Conservation (phyloP, 2,888 invertebrate genomes). For the Cryptosula pallasiana region DNA sequence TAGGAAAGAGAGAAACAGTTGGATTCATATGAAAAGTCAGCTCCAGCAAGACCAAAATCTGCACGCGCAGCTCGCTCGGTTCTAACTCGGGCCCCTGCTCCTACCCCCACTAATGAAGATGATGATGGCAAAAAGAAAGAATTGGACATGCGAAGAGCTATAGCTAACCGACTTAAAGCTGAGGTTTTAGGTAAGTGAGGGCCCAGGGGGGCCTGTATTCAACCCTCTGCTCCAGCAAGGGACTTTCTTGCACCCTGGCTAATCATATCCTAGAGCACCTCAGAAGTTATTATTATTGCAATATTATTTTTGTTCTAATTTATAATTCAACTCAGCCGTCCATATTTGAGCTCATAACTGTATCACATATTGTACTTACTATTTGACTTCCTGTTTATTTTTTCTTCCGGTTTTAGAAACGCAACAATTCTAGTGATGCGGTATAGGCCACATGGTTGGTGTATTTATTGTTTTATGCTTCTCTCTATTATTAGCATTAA, state of each 20-base stretch:
- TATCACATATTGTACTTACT: neutral
- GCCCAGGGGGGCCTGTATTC: too few relatives aligned
- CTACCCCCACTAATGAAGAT: slow-evolving; percentile 30
- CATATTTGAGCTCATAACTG: neutral
- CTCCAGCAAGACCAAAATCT: slow-evolving; percentile 63
- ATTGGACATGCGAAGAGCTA: slow-evolving; percentile 72
- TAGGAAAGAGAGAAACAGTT: slow-evolving; percentile 72
- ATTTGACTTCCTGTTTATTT: too few relatives aligned
- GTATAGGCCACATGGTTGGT: neutral
- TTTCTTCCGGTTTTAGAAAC: neutral
- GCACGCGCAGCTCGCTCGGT: slow-evolving; percentile 64
- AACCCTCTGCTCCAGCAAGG: too few relatives aligned
- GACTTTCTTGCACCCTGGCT: too few relatives aligned
- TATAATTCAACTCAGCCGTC: neutral
- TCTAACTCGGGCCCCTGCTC: neutral
- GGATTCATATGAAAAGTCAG: slow-evolving; percentile 59
- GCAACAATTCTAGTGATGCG: neutral
- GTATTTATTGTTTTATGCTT: neutral
- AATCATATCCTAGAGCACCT: too few relatives aligned
- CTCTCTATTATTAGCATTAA: neutral
- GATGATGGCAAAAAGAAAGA: slow-evolving; percentile 56
- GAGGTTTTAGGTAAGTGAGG: slow-evolving; percentile 69
- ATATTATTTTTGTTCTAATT: too few relatives aligned
- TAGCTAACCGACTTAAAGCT: slow-evolving; percentile 75
- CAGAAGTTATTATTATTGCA: too few relatives aligned